A percentile compares a stretch with the other conserved stretches of the same genome.
Evolutionary conservation across 2,888 invertebrate genomes (phyloP).

Genomic region (Tetranychus piercei): DNA sequence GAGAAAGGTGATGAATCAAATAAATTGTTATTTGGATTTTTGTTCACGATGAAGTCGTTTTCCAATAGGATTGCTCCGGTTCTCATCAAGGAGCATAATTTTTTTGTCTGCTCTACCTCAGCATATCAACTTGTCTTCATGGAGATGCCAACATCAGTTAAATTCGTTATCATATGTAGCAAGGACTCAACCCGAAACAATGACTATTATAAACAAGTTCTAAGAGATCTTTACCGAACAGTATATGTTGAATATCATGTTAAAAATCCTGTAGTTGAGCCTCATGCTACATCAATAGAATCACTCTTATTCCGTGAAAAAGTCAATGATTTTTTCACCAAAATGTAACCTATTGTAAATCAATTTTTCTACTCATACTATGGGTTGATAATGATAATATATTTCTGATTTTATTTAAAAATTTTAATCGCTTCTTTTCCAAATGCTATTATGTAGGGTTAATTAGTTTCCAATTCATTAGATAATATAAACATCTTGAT

Average conservation of each 20-base stretch:
- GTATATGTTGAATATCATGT: constrained; percentile 22
- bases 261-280: constrained; percentile 19
- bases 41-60: constrained; percentile 21
- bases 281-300: constrained; percentile 14
- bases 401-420: too few relatives aligned
- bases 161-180: constrained; percentile 18
- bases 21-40: constrained; percentile 20
- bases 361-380: too few relatives aligned
- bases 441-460: too few relatives aligned
- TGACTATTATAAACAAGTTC: constrained; percentile 21
- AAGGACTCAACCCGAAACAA: constrained; percentile 14
- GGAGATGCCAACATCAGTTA: constrained; percentile 21
- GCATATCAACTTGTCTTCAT: constrained; percentile 19
- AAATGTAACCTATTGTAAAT: constrained; percentile 9
- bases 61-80: constrained; percentile 15
- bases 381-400: too few relatives aligned
- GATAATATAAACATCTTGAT: too few relatives aligned
- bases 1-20: constrained; percentile 13
- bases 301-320: constrained; percentile 20
- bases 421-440: too few relatives aligned
- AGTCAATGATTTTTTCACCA: constrained; percentile 16
- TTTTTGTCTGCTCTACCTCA: constrained; percentile 17
- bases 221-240: constrained; percentile 18
- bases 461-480: too few relatives aligned
- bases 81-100: constrained; percentile 19